phyloP scores from a whole-genome alignment of 2,888 invertebrate species.

The Malacosoma neustria region DNA sequence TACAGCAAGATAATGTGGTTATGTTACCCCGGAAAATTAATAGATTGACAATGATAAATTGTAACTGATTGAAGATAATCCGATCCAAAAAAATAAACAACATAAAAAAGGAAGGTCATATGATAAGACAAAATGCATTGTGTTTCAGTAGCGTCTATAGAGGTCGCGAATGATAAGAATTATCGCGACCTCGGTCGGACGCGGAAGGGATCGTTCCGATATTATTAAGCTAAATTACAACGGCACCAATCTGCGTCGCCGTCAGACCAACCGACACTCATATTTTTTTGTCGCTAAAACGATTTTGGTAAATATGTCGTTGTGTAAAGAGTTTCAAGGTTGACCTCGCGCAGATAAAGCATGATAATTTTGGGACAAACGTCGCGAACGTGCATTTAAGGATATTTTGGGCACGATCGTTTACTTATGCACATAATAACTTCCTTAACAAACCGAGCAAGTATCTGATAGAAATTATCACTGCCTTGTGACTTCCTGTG shows the following conservation, averaged over 20 bases:
- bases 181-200: conserved; percentile 49
- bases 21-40: background rate
- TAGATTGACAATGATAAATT: background rate
- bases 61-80: background rate
- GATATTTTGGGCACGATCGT: conserved; percentile 27
- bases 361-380: conserved; percentile 59
- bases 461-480: background rate
- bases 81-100: conserved; percentile 13
- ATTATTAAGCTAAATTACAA: conserved; percentile 39
- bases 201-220: conserved; percentile 52
- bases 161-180: conserved; percentile 51
- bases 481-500: conserved; percentile 1
- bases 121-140: conserved; percentile 45
- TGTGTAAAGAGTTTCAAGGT: conserved; percentile 59
- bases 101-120: conserved; percentile 37
- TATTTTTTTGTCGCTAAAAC: conserved; percentile 41
- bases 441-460: background rate
- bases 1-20: background rate
- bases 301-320: conserved; percentile 50
- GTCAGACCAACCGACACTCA: conserved; percentile 16
- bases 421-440: conserved; percentile 1
- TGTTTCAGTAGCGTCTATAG: conserved; percentile 32
- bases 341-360: conserved; percentile 64
- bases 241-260: conserved; percentile 18
- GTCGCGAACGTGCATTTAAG: conserved; percentile 33